Conservation (phyloP, 2,888 invertebrate species). For the Torymus texanus region DNA sequence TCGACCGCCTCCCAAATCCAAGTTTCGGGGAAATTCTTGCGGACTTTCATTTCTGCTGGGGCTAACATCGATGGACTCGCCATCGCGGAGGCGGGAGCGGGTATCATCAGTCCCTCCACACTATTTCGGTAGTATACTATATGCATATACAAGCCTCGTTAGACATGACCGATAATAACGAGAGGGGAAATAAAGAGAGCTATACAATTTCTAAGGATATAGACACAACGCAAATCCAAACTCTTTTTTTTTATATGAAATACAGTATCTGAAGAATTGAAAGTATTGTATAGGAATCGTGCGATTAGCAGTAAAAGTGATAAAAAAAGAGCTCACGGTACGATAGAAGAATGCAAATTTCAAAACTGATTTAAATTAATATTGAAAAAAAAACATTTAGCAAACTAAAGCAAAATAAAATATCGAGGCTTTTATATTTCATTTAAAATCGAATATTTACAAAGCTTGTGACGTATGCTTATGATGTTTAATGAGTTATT, state of each 20-base stretch:
- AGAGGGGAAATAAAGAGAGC: constrained; percentile 3
- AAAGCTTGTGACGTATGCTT: not conserved
- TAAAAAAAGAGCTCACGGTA: no score
- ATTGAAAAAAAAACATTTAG: no score
- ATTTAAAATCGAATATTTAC: constrained; percentile 26
- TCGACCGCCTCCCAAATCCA: constrained; percentile 82
- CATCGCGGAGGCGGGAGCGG: constrained; percentile 63
- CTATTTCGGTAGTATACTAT: constrained; percentile 77
- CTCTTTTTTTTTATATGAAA: no score
- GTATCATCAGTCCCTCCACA: constrained; percentile 69
- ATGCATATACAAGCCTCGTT: constrained; percentile 68
- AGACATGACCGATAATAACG: constrained; percentile 29
- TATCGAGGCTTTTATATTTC: not conserved
- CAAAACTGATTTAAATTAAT: no score
- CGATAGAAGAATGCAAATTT: no score
- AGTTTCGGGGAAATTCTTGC: constrained; percentile 84
- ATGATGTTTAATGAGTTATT: constrained; percentile 4
- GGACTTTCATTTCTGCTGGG: constrained; percentile 74
- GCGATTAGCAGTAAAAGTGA: constrained; percentile 13
- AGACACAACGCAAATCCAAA: no score
- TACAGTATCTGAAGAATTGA: not conserved
- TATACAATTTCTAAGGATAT: not conserved
- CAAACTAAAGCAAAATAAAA: no score
- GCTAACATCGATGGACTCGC: constrained; percentile 64
- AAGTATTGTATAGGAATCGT: not conserved